phyloP scores from a whole-genome alignment of 2,113 vertebrate genomes.

The Etheostoma cragini region DNA sequence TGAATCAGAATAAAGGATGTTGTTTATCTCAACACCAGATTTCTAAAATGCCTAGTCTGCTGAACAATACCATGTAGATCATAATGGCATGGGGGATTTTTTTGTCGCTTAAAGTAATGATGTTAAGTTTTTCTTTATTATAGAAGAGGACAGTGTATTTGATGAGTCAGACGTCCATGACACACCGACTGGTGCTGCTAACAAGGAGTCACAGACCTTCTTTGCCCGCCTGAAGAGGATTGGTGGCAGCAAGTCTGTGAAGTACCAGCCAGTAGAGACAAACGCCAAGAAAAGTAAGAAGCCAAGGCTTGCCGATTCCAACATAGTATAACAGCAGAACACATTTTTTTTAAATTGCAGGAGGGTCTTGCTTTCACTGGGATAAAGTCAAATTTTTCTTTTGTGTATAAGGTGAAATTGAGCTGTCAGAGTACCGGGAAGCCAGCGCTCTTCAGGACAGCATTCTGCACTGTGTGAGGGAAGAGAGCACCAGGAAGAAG shows the following conservation, averaged over 20 bases:
- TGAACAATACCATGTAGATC: background rate
- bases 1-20: slow-evolving; percentile 60
- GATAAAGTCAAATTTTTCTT: background rate
- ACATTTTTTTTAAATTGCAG: slow-evolving; percentile 32
- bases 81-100: background rate
- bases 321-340: slow-evolving; percentile 15
- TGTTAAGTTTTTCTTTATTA: slow-evolving; percentile 70
- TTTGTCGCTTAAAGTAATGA: background rate
- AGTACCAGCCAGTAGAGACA: slow-evolving; percentile 98
- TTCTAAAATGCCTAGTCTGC: background rate
- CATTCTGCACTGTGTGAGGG: slow-evolving; percentile 93
- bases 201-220: slow-evolving; percentile 99
- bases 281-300: slow-evolving; percentile 97
- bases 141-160: slow-evolving; percentile 99
- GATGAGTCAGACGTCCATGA: slow-evolving; percentile 99
- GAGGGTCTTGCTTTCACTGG: slow-evolving; percentile 13
- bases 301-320: slow-evolving; percentile 38
- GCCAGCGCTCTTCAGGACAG: slow-evolving; percentile 94
- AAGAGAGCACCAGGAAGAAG: slow-evolving; percentile 96
- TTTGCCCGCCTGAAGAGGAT: slow-evolving; percentile 99
- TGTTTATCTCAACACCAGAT: slow-evolving; percentile 10
- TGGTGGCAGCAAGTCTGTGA: slow-evolving; percentile 98
- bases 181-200: slow-evolving; percentile 95
- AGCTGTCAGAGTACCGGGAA: slow-evolving; percentile 97
- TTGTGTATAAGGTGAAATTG: slow-evolving; percentile 91